Percentiles rank a stretch among this genome's conserved stretches.
phyloP scores from a whole-genome alignment of 1,140 invertebrate genomes.

The Theocolax elegans region DNA sequence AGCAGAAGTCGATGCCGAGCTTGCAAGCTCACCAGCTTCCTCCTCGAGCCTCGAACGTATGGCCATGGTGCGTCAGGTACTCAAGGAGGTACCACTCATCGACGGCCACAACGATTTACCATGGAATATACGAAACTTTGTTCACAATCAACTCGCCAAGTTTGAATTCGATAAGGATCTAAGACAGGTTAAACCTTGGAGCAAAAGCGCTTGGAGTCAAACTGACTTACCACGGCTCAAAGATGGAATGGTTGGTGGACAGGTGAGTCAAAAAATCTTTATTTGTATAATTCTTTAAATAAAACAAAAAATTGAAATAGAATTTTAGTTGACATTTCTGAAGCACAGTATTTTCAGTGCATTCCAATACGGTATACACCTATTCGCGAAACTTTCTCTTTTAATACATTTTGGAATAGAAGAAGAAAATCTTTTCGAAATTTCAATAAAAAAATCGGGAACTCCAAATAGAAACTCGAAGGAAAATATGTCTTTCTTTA shows the following conservation, averaged over 20 bases:
- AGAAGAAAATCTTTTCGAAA: too few relatives aligned
- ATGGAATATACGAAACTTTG: slow-evolving; percentile 84
- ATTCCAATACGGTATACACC: too few relatives aligned
- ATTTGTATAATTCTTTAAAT: not conserved
- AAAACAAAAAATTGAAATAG: not conserved
- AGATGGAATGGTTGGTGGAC: slow-evolving; percentile 81
- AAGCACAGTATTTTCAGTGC: too few relatives aligned
- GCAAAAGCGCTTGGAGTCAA: slow-evolving; percentile 81
- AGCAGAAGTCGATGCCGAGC: slow-evolving; percentile 58
- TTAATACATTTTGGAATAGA: too few relatives aligned
- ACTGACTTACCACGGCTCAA: slow-evolving; percentile 79
- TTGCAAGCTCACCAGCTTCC: slow-evolving; percentile 30
- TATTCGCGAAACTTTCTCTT: too few relatives aligned
- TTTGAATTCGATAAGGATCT: slow-evolving; percentile 79
- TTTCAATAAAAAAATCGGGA: too few relatives aligned
- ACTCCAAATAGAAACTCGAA: too few relatives aligned
- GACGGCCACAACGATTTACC: slow-evolving; percentile 86
- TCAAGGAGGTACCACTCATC: slow-evolving; percentile 71
- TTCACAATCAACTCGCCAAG: slow-evolving; percentile 79
- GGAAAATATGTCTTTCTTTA: too few relatives aligned
- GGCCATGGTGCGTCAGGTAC: slow-evolving; percentile 68
- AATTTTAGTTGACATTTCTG: not conserved
- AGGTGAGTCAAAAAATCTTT: slow-evolving; percentile 65
- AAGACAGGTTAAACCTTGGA: slow-evolving; percentile 77
- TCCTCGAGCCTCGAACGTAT: slow-evolving; percentile 62